These are phyloP conservation scores for Colius striatus DNA, from an alignment of 2,113 vertebrate genomes.

Conservation along the genomic window DNA sequence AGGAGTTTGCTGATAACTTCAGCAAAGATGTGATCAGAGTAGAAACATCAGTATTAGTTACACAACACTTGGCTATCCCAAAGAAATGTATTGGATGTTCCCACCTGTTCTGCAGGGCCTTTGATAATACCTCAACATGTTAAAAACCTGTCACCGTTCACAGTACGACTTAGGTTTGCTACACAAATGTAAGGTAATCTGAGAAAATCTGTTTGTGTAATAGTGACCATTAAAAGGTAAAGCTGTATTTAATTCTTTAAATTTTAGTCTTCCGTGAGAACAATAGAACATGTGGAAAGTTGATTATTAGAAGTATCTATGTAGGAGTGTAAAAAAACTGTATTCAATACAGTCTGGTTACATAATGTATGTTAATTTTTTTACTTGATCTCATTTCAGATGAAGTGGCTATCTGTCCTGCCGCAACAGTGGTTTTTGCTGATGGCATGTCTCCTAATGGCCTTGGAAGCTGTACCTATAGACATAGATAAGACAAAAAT, in stretches of 20 bases:
- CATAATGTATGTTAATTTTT: background rate
- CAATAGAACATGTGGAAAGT: background rate
- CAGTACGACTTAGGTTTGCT: background rate
- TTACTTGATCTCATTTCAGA: conserved; percentile 77
- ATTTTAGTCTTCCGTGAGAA: background rate
- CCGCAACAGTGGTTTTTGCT: conserved; percentile 73
- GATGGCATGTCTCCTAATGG: conserved; percentile 76
- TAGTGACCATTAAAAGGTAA: background rate
- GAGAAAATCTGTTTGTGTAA: background rate
- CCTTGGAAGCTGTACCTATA: conserved; percentile 87
- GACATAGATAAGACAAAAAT: conserved; percentile 94
- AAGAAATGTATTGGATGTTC: background rate
- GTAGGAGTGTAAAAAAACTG: background rate
- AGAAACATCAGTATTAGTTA: background rate
- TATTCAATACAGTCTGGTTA: background rate
- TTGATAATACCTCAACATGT: background rate
- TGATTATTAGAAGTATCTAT: background rate
- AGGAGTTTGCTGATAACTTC: background rate
- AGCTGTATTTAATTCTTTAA: background rate
- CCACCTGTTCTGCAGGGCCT: background rate
- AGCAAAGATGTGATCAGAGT: background rate
- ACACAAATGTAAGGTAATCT: background rate
- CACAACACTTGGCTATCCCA: background rate
- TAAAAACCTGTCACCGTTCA: background rate
- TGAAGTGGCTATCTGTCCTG: conserved; percentile 75